phyloP scores from a whole-genome alignment of 2,888 invertebrate species.

The Nomada flava region DNA sequence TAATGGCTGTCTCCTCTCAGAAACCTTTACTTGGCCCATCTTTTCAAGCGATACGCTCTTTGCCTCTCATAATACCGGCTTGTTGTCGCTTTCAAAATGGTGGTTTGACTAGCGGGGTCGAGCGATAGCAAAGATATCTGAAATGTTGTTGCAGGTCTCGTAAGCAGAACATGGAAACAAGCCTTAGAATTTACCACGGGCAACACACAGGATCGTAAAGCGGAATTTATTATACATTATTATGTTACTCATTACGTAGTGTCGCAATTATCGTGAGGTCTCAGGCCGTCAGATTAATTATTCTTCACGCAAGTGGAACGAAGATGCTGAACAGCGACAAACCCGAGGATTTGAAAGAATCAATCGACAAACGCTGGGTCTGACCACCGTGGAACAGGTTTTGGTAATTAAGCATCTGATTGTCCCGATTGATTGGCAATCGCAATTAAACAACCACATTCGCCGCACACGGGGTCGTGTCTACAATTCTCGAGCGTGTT shows the following conservation, averaged over 20 bases:
- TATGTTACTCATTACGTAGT: no score
- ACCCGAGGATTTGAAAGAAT: not conserved
- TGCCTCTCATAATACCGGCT: not conserved
- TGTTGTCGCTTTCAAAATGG: not conserved
- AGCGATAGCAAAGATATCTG: not conserved
- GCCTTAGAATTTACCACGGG: no score
- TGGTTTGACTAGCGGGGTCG: not conserved
- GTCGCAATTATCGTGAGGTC: no score
- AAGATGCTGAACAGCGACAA: not conserved
- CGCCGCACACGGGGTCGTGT: slow-evolving; percentile 12
- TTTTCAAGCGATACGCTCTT: not conserved
- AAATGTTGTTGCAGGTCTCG: not conserved
- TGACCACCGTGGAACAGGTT: slow-evolving; percentile 39
- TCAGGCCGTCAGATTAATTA: no score
- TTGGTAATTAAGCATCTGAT: slow-evolving; percentile 60
- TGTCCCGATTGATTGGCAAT: slow-evolving; percentile 66
- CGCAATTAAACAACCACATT: slow-evolving; percentile 57
- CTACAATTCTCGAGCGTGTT: not conserved
- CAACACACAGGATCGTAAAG: no score
- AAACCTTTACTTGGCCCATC: not conserved
- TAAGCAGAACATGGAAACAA: not conserved
- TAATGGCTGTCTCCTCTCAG: not conserved
- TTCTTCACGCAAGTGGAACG: no score
- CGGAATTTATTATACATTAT: no score
- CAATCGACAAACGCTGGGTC: not conserved